phyloP scores from a whole-genome alignment of 2,888 invertebrate genomes.

The Pollenia griseotomentosa region DNA sequence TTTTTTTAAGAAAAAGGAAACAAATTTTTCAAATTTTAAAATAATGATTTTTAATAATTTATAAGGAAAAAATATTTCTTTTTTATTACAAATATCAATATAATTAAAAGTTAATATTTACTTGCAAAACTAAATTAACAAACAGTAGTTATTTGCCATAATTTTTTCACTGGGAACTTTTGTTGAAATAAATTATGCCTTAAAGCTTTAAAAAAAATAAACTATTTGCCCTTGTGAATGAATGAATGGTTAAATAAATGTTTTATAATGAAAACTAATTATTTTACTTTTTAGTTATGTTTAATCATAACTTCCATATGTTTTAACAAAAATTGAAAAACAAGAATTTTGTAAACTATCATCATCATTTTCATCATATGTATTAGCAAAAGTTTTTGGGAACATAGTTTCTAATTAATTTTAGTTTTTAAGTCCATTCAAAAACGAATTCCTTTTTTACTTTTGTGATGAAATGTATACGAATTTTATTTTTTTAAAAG shows the following conservation, averaged over 20 bases:
- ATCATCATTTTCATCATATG: too few species aligned
- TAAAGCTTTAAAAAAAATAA: neutral
- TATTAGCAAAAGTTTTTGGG: too few species aligned
- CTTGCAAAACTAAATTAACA: neutral
- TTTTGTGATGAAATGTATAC: too few species aligned
- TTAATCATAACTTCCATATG: too few species aligned
- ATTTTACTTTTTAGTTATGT: too few species aligned
- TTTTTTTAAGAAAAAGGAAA: neutral
- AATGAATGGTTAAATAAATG: neutral
- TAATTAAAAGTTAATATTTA: slow-evolving; percentile 33
- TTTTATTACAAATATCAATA: neutral
- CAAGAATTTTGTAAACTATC: too few species aligned
- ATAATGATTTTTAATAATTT: neutral
- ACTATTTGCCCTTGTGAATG: neutral
- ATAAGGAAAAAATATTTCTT: neutral
- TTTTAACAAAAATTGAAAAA: too few species aligned
- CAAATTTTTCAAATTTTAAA: neutral
- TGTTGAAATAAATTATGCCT: neutral
- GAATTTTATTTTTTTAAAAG: too few species aligned
- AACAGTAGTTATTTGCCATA: neutral
- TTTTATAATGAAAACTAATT: too few species aligned
- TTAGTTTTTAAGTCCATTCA: too few species aligned
- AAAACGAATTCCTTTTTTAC: too few species aligned
- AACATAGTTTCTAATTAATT: too few species aligned
- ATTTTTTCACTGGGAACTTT: neutral